Evolutionary conservation across 1,140 invertebrate genomes (phyloP).

Genomic region (Diabrotica virgifera): DNA sequence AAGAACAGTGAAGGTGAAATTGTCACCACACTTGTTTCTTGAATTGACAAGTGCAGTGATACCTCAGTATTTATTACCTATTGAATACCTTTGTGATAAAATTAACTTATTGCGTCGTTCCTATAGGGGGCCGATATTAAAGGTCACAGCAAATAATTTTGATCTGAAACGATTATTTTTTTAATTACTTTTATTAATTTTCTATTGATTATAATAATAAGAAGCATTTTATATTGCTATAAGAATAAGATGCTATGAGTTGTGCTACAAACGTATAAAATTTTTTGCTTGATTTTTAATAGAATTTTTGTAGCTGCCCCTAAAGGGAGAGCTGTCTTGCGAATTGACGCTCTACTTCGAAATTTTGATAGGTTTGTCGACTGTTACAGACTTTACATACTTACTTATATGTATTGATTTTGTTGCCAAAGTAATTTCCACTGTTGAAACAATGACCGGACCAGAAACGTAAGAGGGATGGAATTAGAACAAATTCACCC

Average conservation of each 20-base stretch:
- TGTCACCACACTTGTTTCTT: slow-evolving; percentile 31
- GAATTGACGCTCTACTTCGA: not conserved
- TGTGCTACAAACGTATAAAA: not conserved
- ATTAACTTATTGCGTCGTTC: slow-evolving; percentile 37
- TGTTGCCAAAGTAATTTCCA: slow-evolving; percentile 32
- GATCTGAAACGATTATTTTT: not conserved
- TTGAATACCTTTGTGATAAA: slow-evolving; percentile 36
- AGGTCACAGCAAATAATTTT: not conserved
- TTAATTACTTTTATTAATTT: too few relatives aligned
- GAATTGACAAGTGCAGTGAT: slow-evolving; percentile 22
- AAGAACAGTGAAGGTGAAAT: slow-evolving; percentile 42
- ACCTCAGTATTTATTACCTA: slow-evolving; percentile 37
- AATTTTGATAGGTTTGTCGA: slow-evolving; percentile 5
- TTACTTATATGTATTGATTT: slow-evolving; percentile 30
- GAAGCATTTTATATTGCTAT: too few relatives aligned
- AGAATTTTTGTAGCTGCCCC: too few relatives aligned
- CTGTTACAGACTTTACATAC: slow-evolving; percentile 23
- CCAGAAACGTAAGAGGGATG: too few relatives aligned
- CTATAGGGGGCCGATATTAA: slow-evolving; percentile 17
- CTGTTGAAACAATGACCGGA: too few relatives aligned
- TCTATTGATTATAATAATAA: too few relatives aligned
- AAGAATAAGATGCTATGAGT: not conserved
- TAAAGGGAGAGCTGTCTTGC: too few relatives aligned
- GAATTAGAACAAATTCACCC: too few relatives aligned
- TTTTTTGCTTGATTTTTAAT: too few relatives aligned